A percentile compares a stretch with the other conserved stretches of the same genome.
Conservation (phyloP, 2,113 vertebrate species). For the Coryphaenoides rupestris region DNA sequence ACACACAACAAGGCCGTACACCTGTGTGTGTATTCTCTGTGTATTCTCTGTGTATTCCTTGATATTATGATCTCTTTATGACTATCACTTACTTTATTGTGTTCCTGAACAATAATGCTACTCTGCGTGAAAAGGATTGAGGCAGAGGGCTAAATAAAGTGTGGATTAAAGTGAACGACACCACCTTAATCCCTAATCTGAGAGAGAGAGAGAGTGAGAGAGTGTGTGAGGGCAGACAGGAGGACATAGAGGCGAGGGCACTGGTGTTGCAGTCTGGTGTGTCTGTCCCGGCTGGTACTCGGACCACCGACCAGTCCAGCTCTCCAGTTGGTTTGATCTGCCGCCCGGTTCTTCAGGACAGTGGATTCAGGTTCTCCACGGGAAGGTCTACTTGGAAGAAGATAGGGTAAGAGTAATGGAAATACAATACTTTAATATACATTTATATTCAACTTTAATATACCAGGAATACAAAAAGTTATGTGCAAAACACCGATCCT, state of each 20-base stretch:
- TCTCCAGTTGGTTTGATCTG: neutral
- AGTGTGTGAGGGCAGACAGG: conserved; percentile 12
- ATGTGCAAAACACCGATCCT: too few relatives aligned
- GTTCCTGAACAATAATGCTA: neutral
- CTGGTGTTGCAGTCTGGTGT: neutral
- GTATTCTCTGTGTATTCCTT: too few relatives aligned
- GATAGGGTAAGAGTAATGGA: too few relatives aligned
- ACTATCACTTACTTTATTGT: too few relatives aligned
- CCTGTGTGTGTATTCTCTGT: too few relatives aligned
- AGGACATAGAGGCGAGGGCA: neutral
- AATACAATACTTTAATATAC: too few relatives aligned
- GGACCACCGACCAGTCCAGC: neutral
- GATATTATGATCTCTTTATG: too few relatives aligned
- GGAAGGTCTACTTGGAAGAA: neutral
- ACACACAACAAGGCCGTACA: too few relatives aligned
- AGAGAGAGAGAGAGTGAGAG: neutral
- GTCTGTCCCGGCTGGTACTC: neutral
- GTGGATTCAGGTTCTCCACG: neutral
- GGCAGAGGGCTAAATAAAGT: conserved; percentile 31
- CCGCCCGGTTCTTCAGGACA: neutral
- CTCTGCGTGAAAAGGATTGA: conserved; percentile 30
- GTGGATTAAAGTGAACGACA: conserved; percentile 61
- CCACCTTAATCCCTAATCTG: conserved; percentile 35
- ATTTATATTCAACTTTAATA: too few relatives aligned
- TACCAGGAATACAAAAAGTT: too few relatives aligned